A percentile compares a stretch with the other conserved stretches of the same genome.
These are phyloP conservation scores for Melospiza georgiana DNA, from an alignment of 2,113 vertebrate species.

Conservation along the genomic window DNA sequence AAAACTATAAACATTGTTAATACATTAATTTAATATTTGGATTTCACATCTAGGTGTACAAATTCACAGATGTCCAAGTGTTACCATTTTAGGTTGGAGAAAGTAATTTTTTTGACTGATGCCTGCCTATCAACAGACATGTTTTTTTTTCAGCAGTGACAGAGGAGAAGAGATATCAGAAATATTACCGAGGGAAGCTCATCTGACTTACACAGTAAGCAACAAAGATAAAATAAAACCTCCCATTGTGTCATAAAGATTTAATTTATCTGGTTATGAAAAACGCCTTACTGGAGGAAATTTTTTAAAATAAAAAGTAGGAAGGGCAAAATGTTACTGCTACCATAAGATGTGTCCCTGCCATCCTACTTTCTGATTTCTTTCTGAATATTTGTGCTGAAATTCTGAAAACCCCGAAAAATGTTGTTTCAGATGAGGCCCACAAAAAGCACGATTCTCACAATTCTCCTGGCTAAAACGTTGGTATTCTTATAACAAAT, in stretches of 20 bases:
- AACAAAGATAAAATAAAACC: not conserved
- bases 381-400: not conserved
- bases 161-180: not conserved
- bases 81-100: not conserved
- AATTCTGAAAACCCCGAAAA: not conserved
- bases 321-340: not conserved
- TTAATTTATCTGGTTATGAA: not conserved
- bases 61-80: not conserved
- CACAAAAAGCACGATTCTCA: not conserved
- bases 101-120: not conserved
- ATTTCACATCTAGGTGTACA: constrained; percentile 24
- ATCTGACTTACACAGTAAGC: not conserved
- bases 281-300: not conserved
- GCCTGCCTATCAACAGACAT: not conserved
- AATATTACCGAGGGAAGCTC: not conserved
- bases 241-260: not conserved
- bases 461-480: not conserved
- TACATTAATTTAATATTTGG: constrained; percentile 70
- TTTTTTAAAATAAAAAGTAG: not conserved
- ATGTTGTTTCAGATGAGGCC: not conserved
- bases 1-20: constrained; percentile 74
- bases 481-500: not conserved
- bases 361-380: not conserved
- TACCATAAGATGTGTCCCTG: not conserved
- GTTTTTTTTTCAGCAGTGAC: not conserved